Conservation (phyloP, 2,888 invertebrate species). For the Schrankia costaestrigalis region DNA sequence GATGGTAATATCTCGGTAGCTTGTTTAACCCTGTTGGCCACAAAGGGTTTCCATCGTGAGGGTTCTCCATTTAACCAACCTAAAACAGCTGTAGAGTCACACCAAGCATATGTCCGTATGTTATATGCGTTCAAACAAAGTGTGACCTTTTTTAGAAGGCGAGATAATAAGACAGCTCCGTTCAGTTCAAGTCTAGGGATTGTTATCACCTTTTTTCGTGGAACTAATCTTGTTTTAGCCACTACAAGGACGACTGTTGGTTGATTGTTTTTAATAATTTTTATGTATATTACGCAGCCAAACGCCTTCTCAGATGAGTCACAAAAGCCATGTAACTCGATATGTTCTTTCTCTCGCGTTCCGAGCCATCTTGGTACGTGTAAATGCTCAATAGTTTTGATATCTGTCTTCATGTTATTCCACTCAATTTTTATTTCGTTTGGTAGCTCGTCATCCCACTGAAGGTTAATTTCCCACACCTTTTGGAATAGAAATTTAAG, state of each 20-base stretch:
- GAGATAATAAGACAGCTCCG: constrained; percentile 1
- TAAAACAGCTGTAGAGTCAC: constrained; percentile 4
- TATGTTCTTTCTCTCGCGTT: not conserved
- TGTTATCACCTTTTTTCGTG: not conserved
- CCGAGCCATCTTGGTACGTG: constrained; percentile 1
- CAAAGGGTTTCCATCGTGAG: constrained; percentile 7
- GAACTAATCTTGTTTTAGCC: not conserved
- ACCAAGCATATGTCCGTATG: not conserved
- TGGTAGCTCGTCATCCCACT: not conserved
- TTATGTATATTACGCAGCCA: not conserved
- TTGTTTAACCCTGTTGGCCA: constrained; percentile 7
- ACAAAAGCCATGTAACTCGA: constrained; percentile 3
- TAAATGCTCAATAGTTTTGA: not conserved
- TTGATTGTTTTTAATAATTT: not conserved
- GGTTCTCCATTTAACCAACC: constrained; percentile 6
- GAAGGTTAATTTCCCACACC: not conserved
- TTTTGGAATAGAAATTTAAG: not conserved
- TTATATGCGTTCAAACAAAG: not conserved
- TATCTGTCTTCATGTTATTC: not conserved
- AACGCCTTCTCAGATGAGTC: not conserved
- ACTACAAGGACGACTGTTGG: not conserved
- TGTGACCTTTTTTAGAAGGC: not conserved
- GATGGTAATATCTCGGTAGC: not conserved
- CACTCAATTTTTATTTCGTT: not conserved
- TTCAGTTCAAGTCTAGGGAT: constrained; percentile 2